Evolutionary conservation across 2,888 invertebrate genomes (phyloP).

Genomic region (Hoplodrina blanda): DNA sequence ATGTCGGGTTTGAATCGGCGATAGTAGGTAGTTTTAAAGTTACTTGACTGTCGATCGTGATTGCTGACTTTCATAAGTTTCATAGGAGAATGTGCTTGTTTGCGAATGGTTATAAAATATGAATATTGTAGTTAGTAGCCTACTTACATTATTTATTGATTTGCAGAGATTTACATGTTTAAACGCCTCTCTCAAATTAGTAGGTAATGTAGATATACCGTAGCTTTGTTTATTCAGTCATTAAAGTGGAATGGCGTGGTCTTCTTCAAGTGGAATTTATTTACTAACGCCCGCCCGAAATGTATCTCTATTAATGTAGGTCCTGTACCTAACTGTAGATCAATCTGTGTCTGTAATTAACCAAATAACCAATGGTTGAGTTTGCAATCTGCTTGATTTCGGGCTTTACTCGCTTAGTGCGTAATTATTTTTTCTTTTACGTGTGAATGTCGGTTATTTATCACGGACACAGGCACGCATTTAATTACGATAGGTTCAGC

Average conservation of each 20-base stretch:
- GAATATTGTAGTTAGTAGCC: slow-evolving; percentile 4
- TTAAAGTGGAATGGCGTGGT: slow-evolving; percentile 35
- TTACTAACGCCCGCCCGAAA: slow-evolving; percentile 21
- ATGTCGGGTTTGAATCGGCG: not conserved
- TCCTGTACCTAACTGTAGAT: too few species aligned
- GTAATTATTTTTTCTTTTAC: slow-evolving; percentile 40
- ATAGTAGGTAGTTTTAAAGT: not conserved
- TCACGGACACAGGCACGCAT: too few species aligned
- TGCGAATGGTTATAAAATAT: slow-evolving; percentile 4
- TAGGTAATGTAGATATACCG: slow-evolving; percentile 4
- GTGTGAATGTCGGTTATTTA: too few species aligned
- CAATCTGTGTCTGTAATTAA: too few species aligned
- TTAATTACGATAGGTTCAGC: too few species aligned
- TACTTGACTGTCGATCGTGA: not conserved
- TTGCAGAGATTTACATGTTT: slow-evolving; percentile 7
- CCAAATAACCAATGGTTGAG: too few species aligned
- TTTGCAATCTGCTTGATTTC: too few species aligned
- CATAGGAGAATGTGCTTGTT: not conserved
- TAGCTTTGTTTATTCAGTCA: slow-evolving; percentile 40
- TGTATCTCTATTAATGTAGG: too few species aligned
- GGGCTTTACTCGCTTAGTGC: slow-evolving; percentile 25
- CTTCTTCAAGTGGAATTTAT: slow-evolving; percentile 57
- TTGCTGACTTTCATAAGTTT: not conserved
- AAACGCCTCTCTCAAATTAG: slow-evolving; percentile 12
- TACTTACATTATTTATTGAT: slow-evolving; percentile 8